Evolutionary conservation across 2,797 vertebrate species (phyloP).

Genomic region (Antennarius maculatus): DNA sequence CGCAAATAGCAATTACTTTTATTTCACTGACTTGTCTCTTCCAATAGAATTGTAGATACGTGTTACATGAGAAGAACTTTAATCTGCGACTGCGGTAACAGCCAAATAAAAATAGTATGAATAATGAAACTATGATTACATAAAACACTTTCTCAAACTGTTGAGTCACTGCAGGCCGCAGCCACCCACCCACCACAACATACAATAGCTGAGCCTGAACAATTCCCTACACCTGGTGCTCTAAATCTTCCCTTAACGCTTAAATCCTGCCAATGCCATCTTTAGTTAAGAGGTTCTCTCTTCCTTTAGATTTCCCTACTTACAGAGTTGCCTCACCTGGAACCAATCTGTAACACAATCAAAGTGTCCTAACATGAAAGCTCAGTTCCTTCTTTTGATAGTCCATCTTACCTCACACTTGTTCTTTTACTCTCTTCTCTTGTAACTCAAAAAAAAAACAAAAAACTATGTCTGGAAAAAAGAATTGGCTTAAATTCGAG

Average conservation of each 20-base stretch:
- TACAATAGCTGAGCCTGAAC: conserved; percentile 46
- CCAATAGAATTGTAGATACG: too few species aligned
- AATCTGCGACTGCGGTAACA: background rate
- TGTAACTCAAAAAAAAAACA: conserved; percentile 48
- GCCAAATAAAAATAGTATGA: background rate
- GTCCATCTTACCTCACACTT: conserved; percentile 70
- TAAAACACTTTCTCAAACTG: conserved; percentile 23
- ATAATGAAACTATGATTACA: background rate
- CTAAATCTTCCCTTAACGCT: conserved; percentile 57
- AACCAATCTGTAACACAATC: conserved; percentile 84
- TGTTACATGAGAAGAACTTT: background rate
- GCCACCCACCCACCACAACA: conserved; percentile 65
- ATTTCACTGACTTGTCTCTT: too few species aligned
- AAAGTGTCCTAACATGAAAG: conserved; percentile 82
- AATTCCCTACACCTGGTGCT: conserved; percentile 68
- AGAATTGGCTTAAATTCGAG: conserved; percentile 61
- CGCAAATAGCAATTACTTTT: too few species aligned
- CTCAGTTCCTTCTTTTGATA: conserved; percentile 79
- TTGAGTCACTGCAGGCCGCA: conserved; percentile 11
- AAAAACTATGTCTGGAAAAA: conserved; percentile 65
- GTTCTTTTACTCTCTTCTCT: conserved; percentile 59
- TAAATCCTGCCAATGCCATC: conserved; percentile 65
- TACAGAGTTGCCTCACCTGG: conserved; percentile 77
- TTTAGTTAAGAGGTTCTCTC: conserved; percentile 54
- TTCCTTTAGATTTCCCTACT: conserved; percentile 56